phyloP scores from a whole-genome alignment of 2,797 vertebrate species.

The Danio albolineatus region DNA sequence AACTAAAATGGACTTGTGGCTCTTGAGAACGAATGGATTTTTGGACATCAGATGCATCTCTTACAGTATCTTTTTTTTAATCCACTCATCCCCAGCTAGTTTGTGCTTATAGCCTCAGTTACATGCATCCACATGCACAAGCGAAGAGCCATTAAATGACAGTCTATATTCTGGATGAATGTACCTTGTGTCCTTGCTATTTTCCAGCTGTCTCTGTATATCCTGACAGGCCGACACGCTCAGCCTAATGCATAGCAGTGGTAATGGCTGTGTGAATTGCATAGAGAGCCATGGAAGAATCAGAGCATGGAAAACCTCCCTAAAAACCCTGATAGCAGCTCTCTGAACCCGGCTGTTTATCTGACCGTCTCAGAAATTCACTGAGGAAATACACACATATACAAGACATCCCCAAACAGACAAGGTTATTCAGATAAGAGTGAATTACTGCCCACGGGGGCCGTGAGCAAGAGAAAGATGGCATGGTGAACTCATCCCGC shows the following conservation, averaged over 20 bases:
- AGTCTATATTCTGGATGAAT: not conserved
- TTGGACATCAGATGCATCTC: constrained; percentile 1
- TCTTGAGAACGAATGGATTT: not conserved
- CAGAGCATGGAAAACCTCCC: constrained; percentile 35
- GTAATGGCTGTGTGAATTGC: constrained; percentile 21
- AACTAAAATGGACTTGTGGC: not conserved
- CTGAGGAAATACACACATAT: constrained; percentile 37
- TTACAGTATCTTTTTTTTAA: not conserved
- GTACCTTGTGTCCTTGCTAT: not conserved
- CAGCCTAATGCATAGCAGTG: constrained; percentile 32
- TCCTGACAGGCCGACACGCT: constrained; percentile 12
- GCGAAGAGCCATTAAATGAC: not conserved
- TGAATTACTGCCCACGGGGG: constrained; percentile 35
- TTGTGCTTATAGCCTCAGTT: not conserved
- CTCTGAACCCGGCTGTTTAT: constrained; percentile 38
- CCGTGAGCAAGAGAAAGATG: constrained; percentile 11
- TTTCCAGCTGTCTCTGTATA: constrained; percentile 37
- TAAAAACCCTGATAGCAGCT: constrained; percentile 23
- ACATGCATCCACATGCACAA: constrained; percentile 3
- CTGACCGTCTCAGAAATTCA: constrained; percentile 38
- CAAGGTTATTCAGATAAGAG: constrained; percentile 53
- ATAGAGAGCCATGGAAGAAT: constrained; percentile 19
- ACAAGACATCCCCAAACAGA: constrained; percentile 37
- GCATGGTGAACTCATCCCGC: not conserved
- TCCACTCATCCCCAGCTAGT: not conserved